Percentiles rank a stretch among this genome's conserved stretches.
phyloP scores from a whole-genome alignment of 2,113 vertebrate species.

The Acrocephalus kingi region DNA sequence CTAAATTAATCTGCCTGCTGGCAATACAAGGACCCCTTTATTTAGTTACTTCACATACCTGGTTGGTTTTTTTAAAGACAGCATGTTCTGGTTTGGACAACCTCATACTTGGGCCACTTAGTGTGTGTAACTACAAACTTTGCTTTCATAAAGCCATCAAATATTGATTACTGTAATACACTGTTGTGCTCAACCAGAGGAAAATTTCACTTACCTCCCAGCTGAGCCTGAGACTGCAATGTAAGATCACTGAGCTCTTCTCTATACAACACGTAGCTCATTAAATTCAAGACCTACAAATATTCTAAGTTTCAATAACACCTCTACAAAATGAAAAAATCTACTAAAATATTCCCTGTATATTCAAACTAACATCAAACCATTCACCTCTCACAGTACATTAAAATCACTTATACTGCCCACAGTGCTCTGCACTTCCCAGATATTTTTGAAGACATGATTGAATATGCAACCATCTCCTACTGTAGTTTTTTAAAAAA shows the following conservation, averaged over 20 bases:
- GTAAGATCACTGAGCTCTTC: background rate
- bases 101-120: background rate
- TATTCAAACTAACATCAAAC: background rate
- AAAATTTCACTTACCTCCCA: background rate
- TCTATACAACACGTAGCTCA: background rate
- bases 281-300: constrained; percentile 4
- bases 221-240: background rate
- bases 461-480: constrained; percentile 7
- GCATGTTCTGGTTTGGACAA: background rate
- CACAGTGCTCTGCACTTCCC: background rate
- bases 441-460: background rate
- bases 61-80: background rate
- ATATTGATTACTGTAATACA: constrained; percentile 1
- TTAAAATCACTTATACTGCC: background rate
- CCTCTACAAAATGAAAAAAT: background rate
- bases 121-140: background rate
- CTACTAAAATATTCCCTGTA: background rate
- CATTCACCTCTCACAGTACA: background rate
- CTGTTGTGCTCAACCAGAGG: background rate
- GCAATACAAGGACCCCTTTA: background rate
- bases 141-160: background rate
- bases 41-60: background rate
- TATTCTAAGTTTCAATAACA: constrained; percentile 13
- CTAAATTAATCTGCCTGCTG: background rate
- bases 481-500: background rate